Base-by-base conservation (phyloP, 1,140 invertebrate genomes). In the Chrysopa pallens region DNA sequence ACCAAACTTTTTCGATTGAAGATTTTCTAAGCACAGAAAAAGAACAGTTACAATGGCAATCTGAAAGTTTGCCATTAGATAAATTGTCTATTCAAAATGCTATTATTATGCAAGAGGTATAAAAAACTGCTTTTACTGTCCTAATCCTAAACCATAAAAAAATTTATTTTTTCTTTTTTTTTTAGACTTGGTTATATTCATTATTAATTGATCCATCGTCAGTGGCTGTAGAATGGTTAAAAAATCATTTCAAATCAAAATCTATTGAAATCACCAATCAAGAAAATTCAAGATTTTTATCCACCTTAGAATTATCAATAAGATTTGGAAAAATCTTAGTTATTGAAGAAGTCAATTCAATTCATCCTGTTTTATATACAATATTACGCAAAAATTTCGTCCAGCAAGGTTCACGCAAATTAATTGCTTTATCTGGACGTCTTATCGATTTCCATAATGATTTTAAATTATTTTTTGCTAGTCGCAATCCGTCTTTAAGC, bases 251-350 rank as follows among this genome's bases (percentile, higher is more conserved):
- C 7, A 72, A 73, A 38, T 63, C 73, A 4, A 58, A 64, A 29
- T 64, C 73, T 13, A 68, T 86, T 15, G 89, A 92, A 54, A 65
- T 79, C 15, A 73, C 84, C 1, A 76, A 81, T 11, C 80, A 87
- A 48, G 74, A 80, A 52, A 84, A 84, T 54, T 62, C 76, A 0
- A 86, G 84, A 51, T 83, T 96, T 47, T 59, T 74, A 12, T 90
- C 82, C 1, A 73, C 78, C 12, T 53, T 98, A 1, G 94, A 98
- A 57, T 67, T 95, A 36, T 83, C 87, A 11, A 70, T 88, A 7
- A 70, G 94, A 47, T 94, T 98, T 67, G 91, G 92, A 1, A 97
- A 98, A 63, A 78, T 80, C 0, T 55, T 98, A 1, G 70, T 98
- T 5, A 70, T 98, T 27, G 78, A 85, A 53, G 91, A 97, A 41